These are phyloP conservation scores for Hyles euphorbiae DNA, from an alignment of 1,140 invertebrate genomes.

Conservation along the genomic window DNA sequence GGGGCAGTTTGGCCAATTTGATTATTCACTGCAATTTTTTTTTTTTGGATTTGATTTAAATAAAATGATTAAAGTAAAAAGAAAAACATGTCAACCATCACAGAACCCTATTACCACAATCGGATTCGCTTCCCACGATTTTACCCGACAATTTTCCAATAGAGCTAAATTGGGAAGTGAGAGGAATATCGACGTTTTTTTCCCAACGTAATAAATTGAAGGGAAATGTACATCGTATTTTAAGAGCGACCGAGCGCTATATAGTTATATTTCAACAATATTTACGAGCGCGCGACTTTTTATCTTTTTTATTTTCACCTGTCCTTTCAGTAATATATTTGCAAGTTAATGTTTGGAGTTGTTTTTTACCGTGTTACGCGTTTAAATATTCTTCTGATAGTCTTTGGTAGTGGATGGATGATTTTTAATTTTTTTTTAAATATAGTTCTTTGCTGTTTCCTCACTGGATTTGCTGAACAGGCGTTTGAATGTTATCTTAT, in stretches of 20 bases:
- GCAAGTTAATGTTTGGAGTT: too few relatives aligned
- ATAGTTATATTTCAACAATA: neutral
- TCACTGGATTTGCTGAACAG: too few relatives aligned
- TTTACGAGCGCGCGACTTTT: neutral
- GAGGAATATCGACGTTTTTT: conserved; percentile 1
- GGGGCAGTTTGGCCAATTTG: too few relatives aligned
- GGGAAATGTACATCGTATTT: conserved; percentile 7
- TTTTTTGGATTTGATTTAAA: too few relatives aligned
- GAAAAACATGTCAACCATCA: neutral
- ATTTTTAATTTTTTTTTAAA: too few relatives aligned
- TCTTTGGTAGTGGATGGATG: too few relatives aligned
- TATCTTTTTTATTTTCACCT: neutral
- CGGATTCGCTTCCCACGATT: neutral
- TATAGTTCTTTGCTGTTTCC: too few relatives aligned
- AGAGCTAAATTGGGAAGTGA: neutral
- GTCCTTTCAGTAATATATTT: neutral
- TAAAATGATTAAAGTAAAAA: neutral
- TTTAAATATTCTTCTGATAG: too few relatives aligned
- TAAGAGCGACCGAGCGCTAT: neutral
- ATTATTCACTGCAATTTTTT: too few relatives aligned
- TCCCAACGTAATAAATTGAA: conserved; percentile 6
- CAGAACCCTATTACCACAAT: too few relatives aligned
- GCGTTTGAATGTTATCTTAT: too few relatives aligned
- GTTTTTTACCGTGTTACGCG: too few relatives aligned
- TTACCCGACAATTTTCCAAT: conserved; percentile 2